phyloP scores from a whole-genome alignment of 2,113 vertebrate genomes.

The Alces alces region DNA sequence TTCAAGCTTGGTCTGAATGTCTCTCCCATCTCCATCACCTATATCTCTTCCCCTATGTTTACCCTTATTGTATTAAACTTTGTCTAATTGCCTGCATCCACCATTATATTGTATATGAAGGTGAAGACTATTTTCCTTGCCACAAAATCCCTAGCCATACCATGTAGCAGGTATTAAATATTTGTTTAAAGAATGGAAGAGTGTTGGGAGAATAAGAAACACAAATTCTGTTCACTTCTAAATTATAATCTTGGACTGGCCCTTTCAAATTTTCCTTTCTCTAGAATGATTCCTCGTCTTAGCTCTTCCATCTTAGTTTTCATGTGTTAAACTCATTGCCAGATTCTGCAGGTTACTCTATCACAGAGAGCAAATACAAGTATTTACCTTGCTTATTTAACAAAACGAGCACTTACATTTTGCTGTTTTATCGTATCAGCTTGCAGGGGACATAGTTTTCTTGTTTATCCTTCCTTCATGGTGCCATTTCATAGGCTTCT shows the following conservation, averaged over 20 bases:
- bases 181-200: background rate
- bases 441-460: background rate
- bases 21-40: accelerated
- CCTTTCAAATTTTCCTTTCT: background rate
- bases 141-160: background rate
- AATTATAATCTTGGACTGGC: background rate
- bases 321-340: background rate
- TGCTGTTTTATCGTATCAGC: background rate
- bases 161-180: background rate
- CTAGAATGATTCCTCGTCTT: background rate
- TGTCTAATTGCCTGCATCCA: background rate
- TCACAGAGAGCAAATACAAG: background rate
- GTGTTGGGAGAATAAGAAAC: background rate
- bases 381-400: slow-evolving; percentile 26
- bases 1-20: background rate
- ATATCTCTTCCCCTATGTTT: background rate
- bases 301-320: background rate
- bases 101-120: background rate
- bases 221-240: background rate
- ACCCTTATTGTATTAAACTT: background rate
- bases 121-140: background rate
- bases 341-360: background rate
- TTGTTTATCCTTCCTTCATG: background rate
- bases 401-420: slow-evolving; percentile 7
- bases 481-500: slow-evolving; percentile 17